Evolutionary conservation across 2,113 vertebrate species (phyloP).

Genomic region (Bubo scandiacus): DNA sequence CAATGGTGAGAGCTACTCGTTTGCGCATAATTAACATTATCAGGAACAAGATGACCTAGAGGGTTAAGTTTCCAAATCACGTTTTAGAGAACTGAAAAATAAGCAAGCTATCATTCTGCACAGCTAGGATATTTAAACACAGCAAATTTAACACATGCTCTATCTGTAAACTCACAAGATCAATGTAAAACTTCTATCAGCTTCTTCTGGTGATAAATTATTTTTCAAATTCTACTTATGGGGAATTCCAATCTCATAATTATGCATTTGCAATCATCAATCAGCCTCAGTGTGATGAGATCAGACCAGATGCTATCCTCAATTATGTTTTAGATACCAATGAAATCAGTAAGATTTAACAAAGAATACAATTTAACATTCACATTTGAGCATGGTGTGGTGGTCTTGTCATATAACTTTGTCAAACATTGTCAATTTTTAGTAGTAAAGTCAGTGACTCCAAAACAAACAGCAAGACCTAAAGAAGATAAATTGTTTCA

Average conservation of each 20-base stretch:
- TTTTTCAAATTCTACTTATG: background rate
- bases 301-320: background rate
- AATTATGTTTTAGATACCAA: background rate
- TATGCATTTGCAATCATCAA: background rate
- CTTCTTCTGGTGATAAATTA: background rate
- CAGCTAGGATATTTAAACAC: background rate
- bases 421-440: background rate
- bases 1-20: slow-evolving; percentile 92
- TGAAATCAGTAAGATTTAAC: background rate
- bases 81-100: background rate
- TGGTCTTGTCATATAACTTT: background rate
- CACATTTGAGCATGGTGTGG: background rate
- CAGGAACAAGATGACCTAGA: slow-evolving; percentile 88
- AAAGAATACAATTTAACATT: background rate
- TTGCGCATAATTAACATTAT: slow-evolving; percentile 97
- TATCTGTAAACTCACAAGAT: background rate
- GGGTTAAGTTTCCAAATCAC: background rate
- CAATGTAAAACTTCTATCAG: background rate
- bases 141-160: background rate
- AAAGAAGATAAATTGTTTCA: background rate
- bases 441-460: background rate
- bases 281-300: background rate
- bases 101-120: background rate
- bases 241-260: background rate
- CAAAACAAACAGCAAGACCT: background rate